Percentiles rank a stretch among this genome's conserved stretches.
Evolutionary conservation across 2,113 vertebrate genomes (phyloP).

Genomic region (Meriones unguiculatus): DNA sequence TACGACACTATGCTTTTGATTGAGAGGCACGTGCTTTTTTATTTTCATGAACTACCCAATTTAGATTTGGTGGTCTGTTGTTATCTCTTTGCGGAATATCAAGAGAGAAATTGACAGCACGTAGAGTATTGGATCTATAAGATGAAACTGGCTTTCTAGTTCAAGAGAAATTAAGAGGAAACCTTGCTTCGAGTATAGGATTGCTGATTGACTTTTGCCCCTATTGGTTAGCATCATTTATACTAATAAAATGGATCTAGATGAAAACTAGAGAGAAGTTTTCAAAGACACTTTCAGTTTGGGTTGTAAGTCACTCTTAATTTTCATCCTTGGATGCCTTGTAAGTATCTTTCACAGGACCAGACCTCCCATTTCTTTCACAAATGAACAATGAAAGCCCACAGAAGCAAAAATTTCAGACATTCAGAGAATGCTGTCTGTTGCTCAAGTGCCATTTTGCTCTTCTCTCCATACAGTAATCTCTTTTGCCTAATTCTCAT

Average conservation of each 20-base stretch:
- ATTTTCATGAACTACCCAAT: neutral
- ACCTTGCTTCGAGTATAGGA: neutral
- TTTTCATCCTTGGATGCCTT: conserved; percentile 7
- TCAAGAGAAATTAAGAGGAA: conserved; percentile 38
- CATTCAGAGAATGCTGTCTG: neutral
- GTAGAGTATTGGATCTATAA: neutral
- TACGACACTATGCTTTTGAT: neutral
- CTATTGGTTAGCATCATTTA: neutral
- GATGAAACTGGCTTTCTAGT: neutral
- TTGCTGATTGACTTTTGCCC: neutral
- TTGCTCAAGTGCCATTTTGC: conserved; percentile 54
- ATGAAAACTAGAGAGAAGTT: neutral
- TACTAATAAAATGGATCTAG: neutral
- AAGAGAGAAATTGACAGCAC: conserved; percentile 23
- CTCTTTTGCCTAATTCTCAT: conserved; percentile 63
- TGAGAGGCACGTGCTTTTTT: neutral
- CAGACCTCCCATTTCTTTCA: neutral
- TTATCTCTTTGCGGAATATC: neutral
- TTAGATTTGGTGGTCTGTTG: neutral
- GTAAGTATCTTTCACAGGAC: conserved; percentile 2
- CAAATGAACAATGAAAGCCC: neutral
- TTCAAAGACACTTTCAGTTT: neutral
- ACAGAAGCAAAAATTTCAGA: neutral
- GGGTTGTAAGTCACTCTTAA: neutral
- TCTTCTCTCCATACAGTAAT: conserved; percentile 14